phyloP scores from a whole-genome alignment of 92 coral and sea anemone species.

The Epizoanthus stellaris region DNA sequence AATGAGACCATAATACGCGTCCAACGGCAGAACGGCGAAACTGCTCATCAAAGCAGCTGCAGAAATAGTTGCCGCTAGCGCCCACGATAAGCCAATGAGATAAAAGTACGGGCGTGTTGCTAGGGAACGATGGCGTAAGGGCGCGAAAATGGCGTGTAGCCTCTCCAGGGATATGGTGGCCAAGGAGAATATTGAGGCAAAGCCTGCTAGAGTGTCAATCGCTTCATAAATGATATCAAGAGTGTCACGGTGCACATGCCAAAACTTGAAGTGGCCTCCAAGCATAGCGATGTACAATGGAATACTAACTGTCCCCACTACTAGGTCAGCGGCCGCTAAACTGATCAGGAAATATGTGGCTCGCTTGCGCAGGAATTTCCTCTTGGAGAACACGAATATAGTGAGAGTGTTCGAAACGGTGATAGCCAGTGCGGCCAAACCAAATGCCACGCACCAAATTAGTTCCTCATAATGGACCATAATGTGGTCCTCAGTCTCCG shows the following conservation, averaged over 20 bases:
- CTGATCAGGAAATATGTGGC: constrained; percentile 14
- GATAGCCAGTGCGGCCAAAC: not conserved
- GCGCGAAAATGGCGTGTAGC: constrained; percentile 47
- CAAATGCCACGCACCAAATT: not conserved
- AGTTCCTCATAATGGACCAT: not conserved
- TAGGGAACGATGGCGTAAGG: constrained; percentile 44
- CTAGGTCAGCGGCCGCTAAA: constrained; percentile 1
- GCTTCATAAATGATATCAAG: constrained; percentile 6
- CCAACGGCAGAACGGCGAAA: not conserved
- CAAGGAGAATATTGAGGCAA: constrained; percentile 39
- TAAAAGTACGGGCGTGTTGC: constrained; percentile 12
- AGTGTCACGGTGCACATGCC: not conserved
- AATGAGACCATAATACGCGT: not conserved
- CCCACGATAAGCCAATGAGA: constrained; percentile 37
- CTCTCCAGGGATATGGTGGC: constrained; percentile 41
- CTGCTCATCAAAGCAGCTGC: constrained; percentile 10
- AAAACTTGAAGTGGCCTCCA: not conserved
- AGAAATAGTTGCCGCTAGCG: constrained; percentile 15
- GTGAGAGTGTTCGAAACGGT: constrained; percentile 3
- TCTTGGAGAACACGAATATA: not conserved
- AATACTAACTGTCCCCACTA: not conserved
- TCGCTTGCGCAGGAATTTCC: constrained; percentile 22
- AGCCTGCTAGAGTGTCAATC: constrained; percentile 34
- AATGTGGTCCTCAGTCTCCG: not conserved
- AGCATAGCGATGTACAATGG: not conserved